Evolutionary conservation across 2,888 invertebrate genomes (phyloP), one percentile per base, ranked within the genome.

Genomic region (Ophion slaviceki): DNA sequence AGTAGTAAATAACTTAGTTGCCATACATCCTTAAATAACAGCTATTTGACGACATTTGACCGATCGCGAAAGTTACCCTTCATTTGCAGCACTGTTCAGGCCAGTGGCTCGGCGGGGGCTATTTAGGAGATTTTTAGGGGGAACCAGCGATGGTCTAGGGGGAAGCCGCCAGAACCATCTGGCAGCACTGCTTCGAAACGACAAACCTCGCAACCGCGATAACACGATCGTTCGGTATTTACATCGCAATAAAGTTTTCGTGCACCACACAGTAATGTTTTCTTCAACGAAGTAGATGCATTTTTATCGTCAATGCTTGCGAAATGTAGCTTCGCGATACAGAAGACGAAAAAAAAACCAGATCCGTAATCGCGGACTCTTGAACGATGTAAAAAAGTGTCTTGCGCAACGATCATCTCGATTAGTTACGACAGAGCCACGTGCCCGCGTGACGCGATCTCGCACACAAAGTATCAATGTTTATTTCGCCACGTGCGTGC

Each of bases 341-440:
- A 24, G 2, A 57, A 36, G 36, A 14, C 59, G 36, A 47, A 45
- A 45, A 75, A 67, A 57, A 40, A 77, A 77, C 67, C 61, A 77
- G 84, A 84, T 74, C 77, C 45, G 40, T 47, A 59, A 11, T 32
- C 61, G 53, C 17, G 20, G 28, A 66, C 10, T 40, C 36, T 32
- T 40, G 72, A 32, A 68, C 57, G 66, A 20, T 76, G 67, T 28
- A 8, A 72, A 72, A 77, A 75, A n/a, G 53, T 45, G 59, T 71
- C 71, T 74, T 81, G 72, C 84, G 80, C 74, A 78, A 84, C 62
- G 53, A 7, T 70, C 20, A 28, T 59, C 32, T 68, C 53, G 40
- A 62, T 84, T 77, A 72, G n/a, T 28, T 14, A n/a, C 40, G 62
- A 62, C 47, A 24, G 47, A 66, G 57, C 59, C 59, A 59, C 57